These are phyloP conservation scores for Alviniconcha marisindica DNA, from an alignment of 1,140 invertebrate species.

Conservation along the genomic window DNA sequence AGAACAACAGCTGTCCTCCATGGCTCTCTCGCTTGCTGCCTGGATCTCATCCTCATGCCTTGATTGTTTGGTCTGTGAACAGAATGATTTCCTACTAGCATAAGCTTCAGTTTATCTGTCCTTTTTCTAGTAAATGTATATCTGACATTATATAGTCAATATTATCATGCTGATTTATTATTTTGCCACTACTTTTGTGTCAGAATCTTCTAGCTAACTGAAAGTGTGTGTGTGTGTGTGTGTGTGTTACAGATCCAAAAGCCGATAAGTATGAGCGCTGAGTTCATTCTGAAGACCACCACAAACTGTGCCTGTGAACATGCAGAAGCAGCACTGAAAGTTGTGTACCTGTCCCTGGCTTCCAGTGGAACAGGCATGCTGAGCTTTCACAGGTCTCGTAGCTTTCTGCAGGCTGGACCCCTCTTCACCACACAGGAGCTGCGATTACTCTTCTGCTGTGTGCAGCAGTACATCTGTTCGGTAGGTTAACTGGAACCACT, in stretches of 20 bases:
- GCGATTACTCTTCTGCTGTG: conserved; percentile 6
- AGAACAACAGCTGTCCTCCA: not conserved
- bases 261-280: not conserved
- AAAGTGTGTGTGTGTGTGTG: no score
- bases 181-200: no score
- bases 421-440: conserved; percentile 5
- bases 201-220: no score
- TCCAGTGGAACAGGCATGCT: not conserved
- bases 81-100: no score
- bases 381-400: not conserved
- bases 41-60: conserved; percentile 19
- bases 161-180: no score
- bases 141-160: no score
- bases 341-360: conserved; percentile 4
- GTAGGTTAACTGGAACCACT: not conserved
- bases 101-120: no score
- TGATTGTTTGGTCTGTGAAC: not conserved
- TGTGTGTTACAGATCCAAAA: not conserved
- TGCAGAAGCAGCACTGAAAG: not conserved
- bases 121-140: no score
- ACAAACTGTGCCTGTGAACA: not conserved
- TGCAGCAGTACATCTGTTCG: conserved; percentile 27
- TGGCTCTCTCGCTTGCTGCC: conserved; percentile 8
- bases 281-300: not conserved
- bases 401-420: not conserved